Conservation (phyloP, 1,140 invertebrate species). For the Bombus ignitus region DNA sequence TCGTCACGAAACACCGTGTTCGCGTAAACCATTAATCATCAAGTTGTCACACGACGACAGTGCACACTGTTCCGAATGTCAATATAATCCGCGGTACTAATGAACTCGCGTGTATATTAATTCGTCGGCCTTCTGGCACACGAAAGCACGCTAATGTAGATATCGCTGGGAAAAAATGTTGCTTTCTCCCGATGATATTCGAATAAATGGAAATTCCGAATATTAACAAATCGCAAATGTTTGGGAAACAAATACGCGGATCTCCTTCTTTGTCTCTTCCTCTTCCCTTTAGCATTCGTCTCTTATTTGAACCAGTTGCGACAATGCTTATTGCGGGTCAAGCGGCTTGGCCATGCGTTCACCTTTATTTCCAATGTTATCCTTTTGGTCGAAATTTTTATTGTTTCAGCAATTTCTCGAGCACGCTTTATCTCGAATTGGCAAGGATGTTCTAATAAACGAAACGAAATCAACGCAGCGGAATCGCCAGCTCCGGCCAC, state of each 20-base stretch:
- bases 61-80: slow-evolving; percentile 34
- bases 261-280: background rate
- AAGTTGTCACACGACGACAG: slow-evolving; percentile 34
- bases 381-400: slow-evolving; percentile 3
- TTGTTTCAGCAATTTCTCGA: background rate
- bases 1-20: slow-evolving; percentile 18
- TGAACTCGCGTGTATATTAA: slow-evolving; percentile 22
- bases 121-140: background rate
- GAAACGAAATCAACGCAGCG: background rate
- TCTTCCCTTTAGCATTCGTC: slow-evolving; percentile 13
- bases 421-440: background rate
- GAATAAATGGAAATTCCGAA: slow-evolving; percentile 51
- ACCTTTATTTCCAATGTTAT: slow-evolving; percentile 3
- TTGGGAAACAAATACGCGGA: background rate
- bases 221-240: slow-evolving; percentile 22
- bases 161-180: background rate
- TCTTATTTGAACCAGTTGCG: background rate
- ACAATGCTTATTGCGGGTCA: slow-evolving; percentile 1
- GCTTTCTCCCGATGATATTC: background rate
- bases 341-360: background rate
- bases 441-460: slow-evolving; percentile 10
- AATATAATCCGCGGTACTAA: slow-evolving; percentile 31
- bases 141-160: background rate
- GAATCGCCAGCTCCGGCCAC: background rate
- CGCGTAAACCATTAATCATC: slow-evolving; percentile 30